Evolutionary conservation across 64 coral and sea anemone species (phyloP).

Genomic region (Hydrozoanthus tunicans): DNA sequence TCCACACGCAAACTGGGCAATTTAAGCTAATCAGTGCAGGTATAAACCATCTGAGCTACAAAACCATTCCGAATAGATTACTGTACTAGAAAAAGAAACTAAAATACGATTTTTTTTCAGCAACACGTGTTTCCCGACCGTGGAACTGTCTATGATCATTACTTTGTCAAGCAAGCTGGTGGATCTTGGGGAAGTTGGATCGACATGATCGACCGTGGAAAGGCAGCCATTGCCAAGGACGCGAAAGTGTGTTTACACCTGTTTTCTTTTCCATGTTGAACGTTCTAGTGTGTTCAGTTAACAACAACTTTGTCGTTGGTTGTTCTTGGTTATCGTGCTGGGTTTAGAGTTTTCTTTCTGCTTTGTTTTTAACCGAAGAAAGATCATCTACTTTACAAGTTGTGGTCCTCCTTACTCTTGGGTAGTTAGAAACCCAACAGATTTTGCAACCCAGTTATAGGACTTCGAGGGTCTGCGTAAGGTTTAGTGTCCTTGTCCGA

Average conservation of each 20-base stretch:
- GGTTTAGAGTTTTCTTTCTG: too few relatives aligned
- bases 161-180: conserved; percentile 97
- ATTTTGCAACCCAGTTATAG: too few relatives aligned
- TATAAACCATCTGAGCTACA: background rate
- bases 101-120: conserved; percentile 33
- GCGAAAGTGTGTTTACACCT: conserved; percentile 14
- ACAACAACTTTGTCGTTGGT: background rate
- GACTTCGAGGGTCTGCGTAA: too few relatives aligned
- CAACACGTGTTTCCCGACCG: conserved; percentile 98
- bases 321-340: too few relatives aligned
- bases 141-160: conserved; percentile 95
- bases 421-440: too few relatives aligned
- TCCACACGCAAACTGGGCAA: too few relatives aligned
- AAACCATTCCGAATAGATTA: background rate
- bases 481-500: too few relatives aligned
- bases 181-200: conserved; percentile 78
- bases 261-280: background rate
- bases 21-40: too few relatives aligned
- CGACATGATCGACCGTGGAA: conserved; percentile 9
- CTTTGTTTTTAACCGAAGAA: too few relatives aligned
- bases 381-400: too few relatives aligned
- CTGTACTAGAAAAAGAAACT: background rate
- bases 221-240: conserved; percentile 39
- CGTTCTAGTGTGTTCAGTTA: background rate
- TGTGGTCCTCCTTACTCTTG: too few relatives aligned